Conservation (phyloP, 2,888 invertebrate species). For the Balanococcus diminutus region DNA sequence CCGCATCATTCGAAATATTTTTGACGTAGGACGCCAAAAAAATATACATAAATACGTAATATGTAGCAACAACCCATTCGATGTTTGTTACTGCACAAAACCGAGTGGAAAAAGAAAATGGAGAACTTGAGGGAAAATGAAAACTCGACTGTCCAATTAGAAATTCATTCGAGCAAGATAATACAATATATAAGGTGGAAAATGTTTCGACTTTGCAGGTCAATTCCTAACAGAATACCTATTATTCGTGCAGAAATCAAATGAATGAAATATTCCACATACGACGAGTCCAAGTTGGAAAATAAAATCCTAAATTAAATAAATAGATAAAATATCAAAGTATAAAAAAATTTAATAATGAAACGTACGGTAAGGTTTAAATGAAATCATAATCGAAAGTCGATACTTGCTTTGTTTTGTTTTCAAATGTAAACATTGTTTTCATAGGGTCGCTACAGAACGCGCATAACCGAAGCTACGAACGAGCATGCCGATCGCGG, state of each 20-base stretch:
- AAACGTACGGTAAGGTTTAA: not conserved
- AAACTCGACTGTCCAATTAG: not conserved
- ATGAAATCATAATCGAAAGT: constrained; percentile 23
- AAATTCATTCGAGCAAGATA: not conserved
- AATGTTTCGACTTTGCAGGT: not conserved
- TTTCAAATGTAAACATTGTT: constrained; percentile 38
- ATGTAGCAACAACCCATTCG: not conserved
- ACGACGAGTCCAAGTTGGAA: no score
- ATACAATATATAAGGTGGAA: not conserved
- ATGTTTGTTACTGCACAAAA: not conserved
- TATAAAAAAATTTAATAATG: not conserved
- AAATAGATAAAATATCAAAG: no score
- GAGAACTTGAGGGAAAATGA: not conserved
- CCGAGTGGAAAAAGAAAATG: not conserved
- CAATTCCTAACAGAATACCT: no score
- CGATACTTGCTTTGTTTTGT: constrained; percentile 42
- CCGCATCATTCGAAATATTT: constrained; percentile 14
- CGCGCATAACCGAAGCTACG: constrained; percentile 31
- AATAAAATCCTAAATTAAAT: no score
- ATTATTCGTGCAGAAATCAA: no score
- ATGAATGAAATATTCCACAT: no score
- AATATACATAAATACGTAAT: not conserved
- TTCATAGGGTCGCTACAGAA: constrained; percentile 40
- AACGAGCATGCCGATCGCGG: not conserved
- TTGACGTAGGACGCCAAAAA: constrained; percentile 10